Evolutionary conservation across 2,888 invertebrate genomes (phyloP), one percentile per base, ranked within the genome.

Genomic region (Leucophora obtusa): DNA sequence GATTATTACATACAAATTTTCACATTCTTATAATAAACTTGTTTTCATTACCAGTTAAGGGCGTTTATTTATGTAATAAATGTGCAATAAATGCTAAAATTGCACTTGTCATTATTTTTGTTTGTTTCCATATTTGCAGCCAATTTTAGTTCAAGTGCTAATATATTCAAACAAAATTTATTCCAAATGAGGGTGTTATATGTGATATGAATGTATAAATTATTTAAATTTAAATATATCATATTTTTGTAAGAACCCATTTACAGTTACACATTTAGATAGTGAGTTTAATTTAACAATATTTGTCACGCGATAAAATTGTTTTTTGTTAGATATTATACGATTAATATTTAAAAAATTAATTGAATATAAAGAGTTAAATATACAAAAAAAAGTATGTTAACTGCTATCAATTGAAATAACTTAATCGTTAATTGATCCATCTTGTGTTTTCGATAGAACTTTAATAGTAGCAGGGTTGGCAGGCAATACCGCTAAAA

Each of bases 11-110:
- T 62, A 47, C 50, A 28, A 54, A 63, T 21, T 60, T 70, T 38
- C 28, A 14, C n/a, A 7, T 50, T 14, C 2, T 47, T 47, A 62
- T 11, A 62, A 47, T 6, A 50, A 66, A 74, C 66, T 74, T 70
- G 65, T 74, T 79, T 56, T 71, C 38, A 51, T 43, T 63, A 35
- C 53, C 71, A 72, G 68, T 75, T 71, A 76, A 80, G 72, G 80
- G 80, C 71, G 71, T 80, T 76, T 76, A 58, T 68, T 72, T 76
- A 68, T 79, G 79, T 56, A 28, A 63, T 35, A 43, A 62, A 43
- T 14, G 21, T 73, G 51, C 58, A 58, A 73, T 69, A 68, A 69
- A 68, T 69, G 62, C 63, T 65, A 74, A 43, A 47, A 53, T 38
- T 73, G 73, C 69, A 79, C 69, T 79, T 73, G 73, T 59, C 73